Conservation (phyloP, 2,888 invertebrate species). For the Meandrusa payeni region DNA sequence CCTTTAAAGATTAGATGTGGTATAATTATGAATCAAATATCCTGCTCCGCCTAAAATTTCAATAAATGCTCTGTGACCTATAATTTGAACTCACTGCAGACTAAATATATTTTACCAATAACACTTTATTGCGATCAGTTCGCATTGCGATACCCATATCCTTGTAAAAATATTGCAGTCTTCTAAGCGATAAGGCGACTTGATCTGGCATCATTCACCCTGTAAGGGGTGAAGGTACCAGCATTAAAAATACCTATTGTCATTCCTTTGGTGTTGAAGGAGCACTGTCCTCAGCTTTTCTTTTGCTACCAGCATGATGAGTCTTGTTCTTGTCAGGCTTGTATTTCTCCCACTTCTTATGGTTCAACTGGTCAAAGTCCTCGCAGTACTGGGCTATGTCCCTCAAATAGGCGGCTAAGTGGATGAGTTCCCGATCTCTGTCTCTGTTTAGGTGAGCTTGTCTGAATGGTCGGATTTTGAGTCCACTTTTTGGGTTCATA, state of each 20-base stretch:
- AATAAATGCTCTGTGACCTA: conserved; percentile 15
- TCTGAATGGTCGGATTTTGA: conserved; percentile 93
- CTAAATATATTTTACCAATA: conserved; percentile 16
- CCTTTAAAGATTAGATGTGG: no score
- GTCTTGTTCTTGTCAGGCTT: conserved; percentile 67
- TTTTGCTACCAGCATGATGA: conserved; percentile 61
- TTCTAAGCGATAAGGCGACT: conserved; percentile 40
- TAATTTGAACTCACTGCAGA: conserved; percentile 17
- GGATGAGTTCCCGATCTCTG: conserved; percentile 90
- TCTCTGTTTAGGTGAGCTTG: conserved; percentile 94
- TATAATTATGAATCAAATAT: background rate
- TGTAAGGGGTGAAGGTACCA: background rate
- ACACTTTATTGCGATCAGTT: conserved; percentile 24
- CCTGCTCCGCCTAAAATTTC: background rate
- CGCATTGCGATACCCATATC: conserved; percentile 22
- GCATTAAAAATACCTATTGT: conserved; percentile 35
- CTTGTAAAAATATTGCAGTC: conserved; percentile 33
- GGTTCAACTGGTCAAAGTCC: conserved; percentile 92
- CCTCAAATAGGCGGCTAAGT: conserved; percentile 89
- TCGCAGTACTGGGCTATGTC: conserved; percentile 89
- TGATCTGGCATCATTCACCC: background rate
- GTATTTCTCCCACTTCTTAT: conserved; percentile 95
- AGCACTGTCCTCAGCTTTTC: conserved; percentile 70
- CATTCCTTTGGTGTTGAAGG: conserved; percentile 63
- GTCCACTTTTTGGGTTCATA: conserved; percentile 97